phyloP scores from a whole-genome alignment of 2,888 invertebrate genomes.

The Eupithecia insigniata region DNA sequence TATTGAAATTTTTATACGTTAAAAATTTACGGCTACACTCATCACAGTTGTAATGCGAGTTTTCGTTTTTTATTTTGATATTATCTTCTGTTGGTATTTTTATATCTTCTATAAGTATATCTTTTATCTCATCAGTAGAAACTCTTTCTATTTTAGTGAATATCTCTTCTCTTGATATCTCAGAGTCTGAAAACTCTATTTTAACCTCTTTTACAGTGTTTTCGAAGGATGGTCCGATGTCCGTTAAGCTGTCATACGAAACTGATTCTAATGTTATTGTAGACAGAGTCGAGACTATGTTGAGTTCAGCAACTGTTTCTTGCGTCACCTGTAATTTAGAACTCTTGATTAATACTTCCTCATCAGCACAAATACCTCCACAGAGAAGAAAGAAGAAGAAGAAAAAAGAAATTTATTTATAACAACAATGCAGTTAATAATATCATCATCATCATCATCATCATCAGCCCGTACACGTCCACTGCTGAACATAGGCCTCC shows the following conservation, averaged over 20 bases:
- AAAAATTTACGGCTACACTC: neutral
- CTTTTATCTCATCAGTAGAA: neutral
- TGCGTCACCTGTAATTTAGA: neutral
- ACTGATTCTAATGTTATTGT: neutral
- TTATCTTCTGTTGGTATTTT: neutral
- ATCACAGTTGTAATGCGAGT: neutral
- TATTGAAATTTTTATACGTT: neutral
- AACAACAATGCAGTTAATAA: no score
- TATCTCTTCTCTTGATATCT: neutral
- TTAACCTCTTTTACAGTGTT: neutral
- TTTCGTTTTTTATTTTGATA: neutral
- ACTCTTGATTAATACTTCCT: neutral
- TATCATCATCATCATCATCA: no score
- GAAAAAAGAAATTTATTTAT: no score
- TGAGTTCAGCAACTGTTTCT: neutral
- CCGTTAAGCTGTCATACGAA: constrained; percentile 1
- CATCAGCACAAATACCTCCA: no score
- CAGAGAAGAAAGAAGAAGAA: no score
- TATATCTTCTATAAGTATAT: neutral
- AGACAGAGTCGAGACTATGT: constrained; percentile 1
- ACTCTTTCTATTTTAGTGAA: constrained; percentile 9
- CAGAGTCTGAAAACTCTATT: neutral
- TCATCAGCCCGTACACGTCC: no score
- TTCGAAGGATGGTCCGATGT: neutral
- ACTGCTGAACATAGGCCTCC: no score